Conservation (phyloP, 2,888 invertebrate species). For the Pristionchus fissidentatus region DNA sequence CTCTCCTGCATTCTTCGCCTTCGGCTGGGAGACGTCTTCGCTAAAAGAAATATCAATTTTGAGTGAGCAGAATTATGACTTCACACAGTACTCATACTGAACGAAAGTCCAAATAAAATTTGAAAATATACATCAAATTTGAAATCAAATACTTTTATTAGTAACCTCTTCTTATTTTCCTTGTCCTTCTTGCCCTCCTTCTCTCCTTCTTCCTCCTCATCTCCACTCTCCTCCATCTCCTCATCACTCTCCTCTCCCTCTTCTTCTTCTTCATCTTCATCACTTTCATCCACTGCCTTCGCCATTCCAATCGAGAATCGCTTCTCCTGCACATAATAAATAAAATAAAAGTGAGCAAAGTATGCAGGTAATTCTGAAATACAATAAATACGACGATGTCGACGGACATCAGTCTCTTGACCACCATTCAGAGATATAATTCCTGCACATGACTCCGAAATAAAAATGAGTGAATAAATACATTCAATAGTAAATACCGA, state of each 20-base stretch:
- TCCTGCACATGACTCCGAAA: no score
- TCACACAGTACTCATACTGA: neutral
- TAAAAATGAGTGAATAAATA: neutral
- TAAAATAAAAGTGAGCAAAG: neutral
- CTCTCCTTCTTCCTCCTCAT: constrained; percentile 43
- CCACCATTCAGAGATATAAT: neutral
- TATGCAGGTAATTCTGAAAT: neutral
- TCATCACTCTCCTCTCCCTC: constrained; percentile 35
- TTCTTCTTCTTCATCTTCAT: neutral
- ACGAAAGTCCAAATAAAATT: no score
- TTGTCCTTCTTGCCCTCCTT: constrained; percentile 44
- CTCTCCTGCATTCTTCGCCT: constrained; percentile 37
- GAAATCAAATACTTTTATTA: neutral
- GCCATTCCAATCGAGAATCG: constrained; percentile 41
- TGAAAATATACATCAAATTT: neutral
- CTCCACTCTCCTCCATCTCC: neutral
- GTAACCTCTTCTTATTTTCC: constrained; percentile 46
- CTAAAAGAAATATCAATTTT: neutral
- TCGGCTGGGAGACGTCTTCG: constrained; percentile 15
- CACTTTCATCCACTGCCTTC: constrained; percentile 17
- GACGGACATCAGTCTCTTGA: neutral
- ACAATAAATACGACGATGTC: neutral
- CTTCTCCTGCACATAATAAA: constrained; percentile 29
- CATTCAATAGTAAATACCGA: no score
- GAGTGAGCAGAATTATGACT: neutral